Base-by-base conservation (phyloP, 2,797 vertebrate genomes). In the Centroberyx gerrardi region DNA sequence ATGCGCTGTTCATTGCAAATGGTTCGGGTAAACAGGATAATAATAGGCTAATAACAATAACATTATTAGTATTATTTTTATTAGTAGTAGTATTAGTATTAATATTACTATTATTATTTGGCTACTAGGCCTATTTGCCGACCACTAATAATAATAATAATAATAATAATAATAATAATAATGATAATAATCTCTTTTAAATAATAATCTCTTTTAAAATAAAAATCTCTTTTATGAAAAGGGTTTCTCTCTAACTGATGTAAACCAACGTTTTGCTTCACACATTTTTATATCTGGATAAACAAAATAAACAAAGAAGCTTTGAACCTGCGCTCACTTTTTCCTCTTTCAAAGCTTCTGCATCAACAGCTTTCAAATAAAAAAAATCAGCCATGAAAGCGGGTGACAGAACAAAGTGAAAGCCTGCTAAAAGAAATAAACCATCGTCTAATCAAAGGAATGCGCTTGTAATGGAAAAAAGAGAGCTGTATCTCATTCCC, bases 401-500 rank as follows among this genome's bases (percentile, higher is more conserved):
- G 96, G 95, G 92, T 96, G 96, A 96, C 94, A 77, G 63, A 91
- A 87, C 66, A 88, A 92, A 95, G 95, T 90, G 92, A 95, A 96
- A 93, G 90, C 84, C 90, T 63, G 61, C 52, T 64, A 22, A 80
- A 66, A 81, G 76, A 69, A 74, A 60, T 54, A 61, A 87, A 76
- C 44, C 22, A 48, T 28, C 13, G 36, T 76, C 55, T 49, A 10
- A 56, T 51, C 48, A 80, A 81, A 83, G 93, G 94, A 96, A 93
- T 88, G 95, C 92, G 94, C 93, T 93, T 94, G 94, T 95, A 93
- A 93, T 93, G 94, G 92, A 87, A 92, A 92, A 94, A 93, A 94
- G 60, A 72, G 51, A 92, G 95, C 90, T 92, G 91, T 91, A 93
- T 95, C 76, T 96, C 93, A 88, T 92, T 89, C 92, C 94, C 92